Evolutionary conservation across 23 tunicate species (phyloP).

Genomic region (Oikopleura vanhoeffeni): DNA sequence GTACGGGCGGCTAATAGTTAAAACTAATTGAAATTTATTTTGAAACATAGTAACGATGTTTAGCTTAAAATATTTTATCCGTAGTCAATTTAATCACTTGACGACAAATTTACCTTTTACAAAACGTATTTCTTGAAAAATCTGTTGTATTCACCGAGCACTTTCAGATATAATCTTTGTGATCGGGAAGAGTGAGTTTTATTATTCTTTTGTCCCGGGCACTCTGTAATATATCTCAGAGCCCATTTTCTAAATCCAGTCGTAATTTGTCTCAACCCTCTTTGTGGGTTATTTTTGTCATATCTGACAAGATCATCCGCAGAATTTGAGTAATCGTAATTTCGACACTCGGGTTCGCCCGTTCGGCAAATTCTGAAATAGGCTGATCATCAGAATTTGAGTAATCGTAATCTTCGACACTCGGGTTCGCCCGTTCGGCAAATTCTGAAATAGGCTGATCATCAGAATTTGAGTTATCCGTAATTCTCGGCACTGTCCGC

Average conservation of each 20-base stretch:
- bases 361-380: too few relatives aligned
- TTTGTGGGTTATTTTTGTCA: neutral
- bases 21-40: too few relatives aligned
- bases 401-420: too few relatives aligned
- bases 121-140: neutral
- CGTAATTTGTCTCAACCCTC: neutral
- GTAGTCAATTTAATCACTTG: too few relatives aligned
- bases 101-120: too few relatives aligned
- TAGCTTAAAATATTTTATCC: too few relatives aligned
- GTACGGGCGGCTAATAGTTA: too few relatives aligned
- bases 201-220: neutral
- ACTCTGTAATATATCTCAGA: neutral
- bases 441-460: too few relatives aligned
- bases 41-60: too few relatives aligned
- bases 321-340: neutral
- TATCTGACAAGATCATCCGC: neutral
- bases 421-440: too few relatives aligned
- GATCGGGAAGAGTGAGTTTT: neutral
- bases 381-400: too few relatives aligned
- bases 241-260: slow-evolving; percentile 6
- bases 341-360: neutral
- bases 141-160: neutral
- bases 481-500: neutral
- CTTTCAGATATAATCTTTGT: neutral
- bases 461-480: too few relatives aligned